Conservation (phyloP, 2,113 vertebrate species). For the Gymnarchus niloticus region DNA sequence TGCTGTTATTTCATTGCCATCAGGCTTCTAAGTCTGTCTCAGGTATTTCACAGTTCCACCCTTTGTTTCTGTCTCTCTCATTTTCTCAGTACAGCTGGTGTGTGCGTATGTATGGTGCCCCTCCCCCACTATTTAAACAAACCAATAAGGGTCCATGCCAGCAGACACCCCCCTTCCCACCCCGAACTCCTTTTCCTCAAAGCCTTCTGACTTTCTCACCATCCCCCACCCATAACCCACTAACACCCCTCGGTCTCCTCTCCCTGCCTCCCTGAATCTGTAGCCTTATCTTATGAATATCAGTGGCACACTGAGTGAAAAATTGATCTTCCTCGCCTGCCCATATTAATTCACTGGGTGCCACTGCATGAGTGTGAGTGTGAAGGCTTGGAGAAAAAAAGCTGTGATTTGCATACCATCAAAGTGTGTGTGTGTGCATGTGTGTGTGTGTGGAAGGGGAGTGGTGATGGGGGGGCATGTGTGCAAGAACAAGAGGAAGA, state of each 20-base stretch:
- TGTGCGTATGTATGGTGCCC: slow-evolving; percentile 47
- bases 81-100: slow-evolving; percentile 63
- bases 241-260: slow-evolving; percentile 45
- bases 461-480: slow-evolving; percentile 39
- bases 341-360: slow-evolving; percentile 52
- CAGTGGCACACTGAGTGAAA: slow-evolving; percentile 64
- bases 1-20: not conserved
- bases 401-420: slow-evolving; percentile 29
- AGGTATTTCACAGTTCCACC: slow-evolving; percentile 23
- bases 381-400: slow-evolving; percentile 22
- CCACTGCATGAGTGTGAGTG: slow-evolving; percentile 50
- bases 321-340: slow-evolving; percentile 65
- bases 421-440: slow-evolving; percentile 36
- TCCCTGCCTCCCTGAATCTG: slow-evolving; percentile 37
- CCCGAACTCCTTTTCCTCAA: slow-evolving; percentile 52
- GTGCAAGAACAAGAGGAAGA: slow-evolving; percentile 23
- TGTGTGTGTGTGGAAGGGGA: no score
- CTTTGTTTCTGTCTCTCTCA: slow-evolving; percentile 56
- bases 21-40: not conserved
- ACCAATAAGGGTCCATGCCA: slow-evolving; percentile 63
- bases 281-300: slow-evolving; percentile 66
- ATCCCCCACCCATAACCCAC: slow-evolving; percentile 57
- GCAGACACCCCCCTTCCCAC: slow-evolving; percentile 47
- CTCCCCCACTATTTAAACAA: slow-evolving; percentile 64
- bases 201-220: slow-evolving; percentile 49